These are phyloP conservation scores for Rhamphomyia laevipes DNA, from an alignment of 2,888 invertebrate species.

Conservation along the genomic window DNA sequence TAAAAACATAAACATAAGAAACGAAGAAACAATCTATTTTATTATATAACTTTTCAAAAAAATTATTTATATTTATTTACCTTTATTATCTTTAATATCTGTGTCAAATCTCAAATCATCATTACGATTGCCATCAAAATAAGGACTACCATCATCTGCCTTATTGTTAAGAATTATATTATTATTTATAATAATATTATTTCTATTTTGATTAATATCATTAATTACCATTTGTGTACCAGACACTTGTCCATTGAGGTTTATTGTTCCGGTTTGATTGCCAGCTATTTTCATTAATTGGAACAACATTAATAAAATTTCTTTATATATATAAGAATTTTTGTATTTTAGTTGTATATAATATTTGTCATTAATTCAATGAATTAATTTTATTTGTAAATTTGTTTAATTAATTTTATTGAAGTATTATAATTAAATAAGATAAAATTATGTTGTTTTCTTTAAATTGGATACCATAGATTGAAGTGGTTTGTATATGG, in stretches of 20 bases:
- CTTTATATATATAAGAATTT: no score
- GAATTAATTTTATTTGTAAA: no score
- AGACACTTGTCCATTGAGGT: constrained; percentile 11
- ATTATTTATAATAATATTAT: neutral
- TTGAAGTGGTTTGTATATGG: no score
- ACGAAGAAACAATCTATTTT: no score
- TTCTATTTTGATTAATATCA: neutral
- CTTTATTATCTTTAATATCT: neutral
- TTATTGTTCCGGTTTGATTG: constrained; percentile 14
- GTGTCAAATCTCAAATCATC: constrained; percentile 24
- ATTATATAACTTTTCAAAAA: no score
- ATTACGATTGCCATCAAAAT: constrained; percentile 30
- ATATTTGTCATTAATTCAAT: no score
- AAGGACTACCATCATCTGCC: constrained; percentile 8
- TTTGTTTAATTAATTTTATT: no score
- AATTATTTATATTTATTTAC: neutral
- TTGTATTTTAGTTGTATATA: no score
- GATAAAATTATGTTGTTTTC: no score
- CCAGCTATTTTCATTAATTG: constrained; percentile 7
- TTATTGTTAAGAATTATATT: neutral
- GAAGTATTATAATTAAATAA: no score
- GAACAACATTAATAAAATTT: constrained; percentile 18
- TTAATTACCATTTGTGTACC: neutral
- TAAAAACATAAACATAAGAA: no score
- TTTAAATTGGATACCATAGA: no score